A percentile compares a stretch with the other conserved stretches of the same genome.
Conservation (phyloP, 2,888 invertebrate genomes). For the Halictus ligatus region DNA sequence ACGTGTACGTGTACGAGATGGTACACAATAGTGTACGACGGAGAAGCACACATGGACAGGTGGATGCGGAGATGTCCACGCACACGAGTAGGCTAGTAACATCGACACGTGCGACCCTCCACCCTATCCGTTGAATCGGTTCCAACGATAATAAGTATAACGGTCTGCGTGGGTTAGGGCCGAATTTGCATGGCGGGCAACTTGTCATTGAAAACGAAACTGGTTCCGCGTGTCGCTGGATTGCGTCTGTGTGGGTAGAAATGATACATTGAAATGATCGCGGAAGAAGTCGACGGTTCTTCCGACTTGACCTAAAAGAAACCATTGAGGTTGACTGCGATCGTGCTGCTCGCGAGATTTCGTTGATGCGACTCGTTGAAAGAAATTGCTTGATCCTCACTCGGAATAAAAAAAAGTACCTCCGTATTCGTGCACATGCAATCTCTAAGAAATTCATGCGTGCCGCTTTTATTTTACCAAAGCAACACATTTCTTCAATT, state of each 20-base stretch:
- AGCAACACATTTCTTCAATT: background rate
- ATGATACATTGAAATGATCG: background rate
- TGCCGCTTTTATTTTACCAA: background rate
- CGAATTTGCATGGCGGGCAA: constrained; percentile 28
- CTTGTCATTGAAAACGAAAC: constrained; percentile 46
- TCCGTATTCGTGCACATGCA: background rate
- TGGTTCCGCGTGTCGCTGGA: background rate
- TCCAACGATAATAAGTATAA: constrained; percentile 44
- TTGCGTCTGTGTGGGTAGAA: background rate
- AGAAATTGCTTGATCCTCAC: background rate
- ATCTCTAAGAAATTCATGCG: background rate
- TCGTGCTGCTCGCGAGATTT: background rate
- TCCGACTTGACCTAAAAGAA: background rate
- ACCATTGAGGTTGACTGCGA: background rate
- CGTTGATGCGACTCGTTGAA: background rate
- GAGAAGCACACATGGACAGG: background rate
- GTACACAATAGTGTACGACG: background rate
- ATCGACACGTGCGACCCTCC: constrained; percentile 27
- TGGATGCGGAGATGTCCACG: background rate
- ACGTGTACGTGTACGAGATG: constrained; percentile 8
- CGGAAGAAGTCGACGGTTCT: background rate
- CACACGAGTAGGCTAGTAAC: background rate
- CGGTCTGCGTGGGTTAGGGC: constrained; percentile 34
- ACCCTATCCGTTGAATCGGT: constrained; percentile 29
- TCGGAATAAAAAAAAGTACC: background rate